A percentile compares a stretch with the other conserved stretches of the same genome.
These are phyloP conservation scores for Drosophila hamatofila DNA, from an alignment of 2,888 invertebrate genomes.

Conservation along the genomic window DNA sequence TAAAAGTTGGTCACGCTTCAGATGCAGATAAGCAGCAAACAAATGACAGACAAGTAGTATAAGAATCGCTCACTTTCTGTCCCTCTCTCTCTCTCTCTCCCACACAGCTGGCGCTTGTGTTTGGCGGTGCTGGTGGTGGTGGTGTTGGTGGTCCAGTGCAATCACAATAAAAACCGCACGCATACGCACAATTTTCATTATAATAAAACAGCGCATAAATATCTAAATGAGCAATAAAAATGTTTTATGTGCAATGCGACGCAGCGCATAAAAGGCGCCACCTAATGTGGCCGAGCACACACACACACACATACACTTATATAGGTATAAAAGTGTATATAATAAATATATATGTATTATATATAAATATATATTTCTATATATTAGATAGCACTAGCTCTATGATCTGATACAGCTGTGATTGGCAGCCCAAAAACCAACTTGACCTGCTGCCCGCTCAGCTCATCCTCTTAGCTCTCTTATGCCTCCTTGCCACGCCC, in stretches of 20 bases:
- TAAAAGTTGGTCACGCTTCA: conserved; percentile 65
- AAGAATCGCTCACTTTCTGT: background rate
- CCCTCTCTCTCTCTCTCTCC: background rate
- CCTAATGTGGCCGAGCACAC: conserved; percentile 25
- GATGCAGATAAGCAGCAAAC: conserved; percentile 60
- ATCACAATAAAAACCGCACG: conserved; percentile 79
- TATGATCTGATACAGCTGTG: conserved; percentile 44
- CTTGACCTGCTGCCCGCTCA: conserved; percentile 58
- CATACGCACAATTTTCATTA: conserved; percentile 80
- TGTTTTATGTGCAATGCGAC: conserved; percentile 77
- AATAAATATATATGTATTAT: background rate
- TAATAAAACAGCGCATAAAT: conserved; percentile 79
- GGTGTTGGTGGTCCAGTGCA: conserved; percentile 61
- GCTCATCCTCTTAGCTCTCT: background rate
- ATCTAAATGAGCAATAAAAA: conserved; percentile 80
- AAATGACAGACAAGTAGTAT: conserved; percentile 27
- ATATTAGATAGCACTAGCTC: conserved; percentile 16
- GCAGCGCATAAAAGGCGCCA: conserved; percentile 39
- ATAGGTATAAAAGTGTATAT: background rate
- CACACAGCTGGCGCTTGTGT: background rate
- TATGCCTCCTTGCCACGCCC: background rate
- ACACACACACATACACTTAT: conserved; percentile 2
- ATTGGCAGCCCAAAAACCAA: conserved; percentile 54
- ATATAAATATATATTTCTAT: background rate
- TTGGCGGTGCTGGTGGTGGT: conserved; percentile 26